These are phyloP conservation scores for Thalassophryne amazonica DNA, from an alignment of 2,797 vertebrate genomes.

Conservation along the genomic window DNA sequence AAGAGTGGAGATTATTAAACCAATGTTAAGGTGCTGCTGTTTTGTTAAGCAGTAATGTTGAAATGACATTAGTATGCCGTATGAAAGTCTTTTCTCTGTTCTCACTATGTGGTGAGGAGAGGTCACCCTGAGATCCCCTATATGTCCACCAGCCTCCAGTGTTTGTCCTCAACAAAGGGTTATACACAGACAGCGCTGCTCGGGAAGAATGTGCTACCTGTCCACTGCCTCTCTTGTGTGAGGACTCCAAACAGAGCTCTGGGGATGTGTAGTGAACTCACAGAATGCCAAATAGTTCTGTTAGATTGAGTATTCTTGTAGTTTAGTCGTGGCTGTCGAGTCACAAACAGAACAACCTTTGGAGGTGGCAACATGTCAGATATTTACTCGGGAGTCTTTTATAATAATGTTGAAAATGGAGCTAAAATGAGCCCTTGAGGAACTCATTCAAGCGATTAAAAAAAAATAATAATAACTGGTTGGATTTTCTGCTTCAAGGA, in stretches of 20 bases:
- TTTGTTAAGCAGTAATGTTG: conserved; percentile 11
- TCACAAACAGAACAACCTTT: conserved; percentile 11
- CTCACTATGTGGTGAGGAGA: conserved; percentile 39
- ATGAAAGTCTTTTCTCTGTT: conserved; percentile 31
- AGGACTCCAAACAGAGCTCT: conserved; percentile 40
- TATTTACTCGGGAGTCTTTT: conserved; percentile 11
- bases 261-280: conserved; percentile 52
- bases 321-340: conserved; percentile 15
- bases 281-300: conserved; percentile 58
- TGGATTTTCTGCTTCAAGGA: too few species aligned
- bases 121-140: conserved; percentile 66
- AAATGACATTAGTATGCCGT: conserved; percentile 46
- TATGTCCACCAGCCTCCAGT: conserved; percentile 54
- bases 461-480: too few species aligned
- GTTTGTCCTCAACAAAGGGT: conserved; percentile 54
- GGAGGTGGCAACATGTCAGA: conserved; percentile 2
- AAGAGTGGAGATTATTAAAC: not conserved
- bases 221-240: conserved; percentile 20
- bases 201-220: conserved; percentile 57
- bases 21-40: not conserved
- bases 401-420: conserved; percentile 1
- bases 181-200: conserved; percentile 42
- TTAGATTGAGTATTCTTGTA: conserved; percentile 20
- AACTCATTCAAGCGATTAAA: too few species aligned
- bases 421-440: too few species aligned